Evolutionary conservation across 1,140 invertebrate species (phyloP).

Genomic region (Danaus melanippus): DNA sequence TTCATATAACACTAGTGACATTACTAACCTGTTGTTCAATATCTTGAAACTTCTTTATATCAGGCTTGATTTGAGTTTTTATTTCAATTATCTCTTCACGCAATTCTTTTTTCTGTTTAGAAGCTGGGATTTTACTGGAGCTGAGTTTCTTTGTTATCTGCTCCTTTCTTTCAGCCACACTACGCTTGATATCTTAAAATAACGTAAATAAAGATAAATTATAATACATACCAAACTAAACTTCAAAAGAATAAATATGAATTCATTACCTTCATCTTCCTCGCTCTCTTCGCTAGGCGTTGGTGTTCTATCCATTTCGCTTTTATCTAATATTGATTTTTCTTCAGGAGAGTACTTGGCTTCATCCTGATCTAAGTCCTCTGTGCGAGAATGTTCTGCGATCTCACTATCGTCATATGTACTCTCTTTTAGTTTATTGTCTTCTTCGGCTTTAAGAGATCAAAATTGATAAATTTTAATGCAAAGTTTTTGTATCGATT

Average conservation of each 20-base stretch:
- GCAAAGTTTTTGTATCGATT: background rate
- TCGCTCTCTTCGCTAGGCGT: slow-evolving; percentile 76
- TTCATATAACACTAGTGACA: slow-evolving; percentile 8
- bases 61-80: slow-evolving; percentile 75
- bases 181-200: slow-evolving; percentile 72
- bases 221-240: background rate
- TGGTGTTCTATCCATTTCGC: slow-evolving; percentile 64
- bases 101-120: slow-evolving; percentile 78
- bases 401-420: slow-evolving; percentile 57
- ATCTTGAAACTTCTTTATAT: slow-evolving; percentile 69
- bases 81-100: slow-evolving; percentile 80
- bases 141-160: slow-evolving; percentile 81
- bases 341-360: slow-evolving; percentile 83
- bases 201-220: slow-evolving; percentile 7
- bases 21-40: slow-evolving; percentile 59
- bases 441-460: slow-evolving; percentile 51
- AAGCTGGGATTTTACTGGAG: slow-evolving; percentile 77
- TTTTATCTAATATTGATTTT: slow-evolving; percentile 75
- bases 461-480: background rate
- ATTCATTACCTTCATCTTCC: slow-evolving; percentile 70
- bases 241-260: slow-evolving; percentile 8
- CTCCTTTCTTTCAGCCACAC: slow-evolving; percentile 78
- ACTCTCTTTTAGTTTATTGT: slow-evolving; percentile 65
- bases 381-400: slow-evolving; percentile 40
- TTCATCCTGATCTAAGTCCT: slow-evolving; percentile 76